These are phyloP conservation scores for Crotalus helleri DNA, from an alignment of 2,113 vertebrate genomes.

Conservation along the genomic window DNA sequence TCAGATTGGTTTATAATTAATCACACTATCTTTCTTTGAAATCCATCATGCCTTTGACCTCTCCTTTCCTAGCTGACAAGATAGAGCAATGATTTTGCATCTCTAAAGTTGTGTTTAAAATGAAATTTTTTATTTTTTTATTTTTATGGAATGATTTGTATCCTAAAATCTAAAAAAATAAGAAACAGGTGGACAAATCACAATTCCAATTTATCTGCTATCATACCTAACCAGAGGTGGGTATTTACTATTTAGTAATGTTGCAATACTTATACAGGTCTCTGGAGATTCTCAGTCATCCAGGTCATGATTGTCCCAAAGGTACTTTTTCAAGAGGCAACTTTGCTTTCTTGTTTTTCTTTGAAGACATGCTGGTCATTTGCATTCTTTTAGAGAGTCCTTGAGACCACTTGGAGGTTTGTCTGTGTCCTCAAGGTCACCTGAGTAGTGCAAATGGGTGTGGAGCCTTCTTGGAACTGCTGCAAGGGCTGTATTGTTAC, in stretches of 20 bases:
- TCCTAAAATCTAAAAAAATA: background rate
- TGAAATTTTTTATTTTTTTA: background rate
- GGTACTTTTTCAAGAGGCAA: too few species aligned
- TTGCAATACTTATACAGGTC: background rate
- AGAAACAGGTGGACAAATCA: background rate
- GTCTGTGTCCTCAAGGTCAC: too few species aligned
- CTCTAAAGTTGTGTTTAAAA: background rate
- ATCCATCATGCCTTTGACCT: background rate
- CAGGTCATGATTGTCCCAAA: too few species aligned
- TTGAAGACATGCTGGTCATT: too few species aligned
- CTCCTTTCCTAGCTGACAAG: background rate
- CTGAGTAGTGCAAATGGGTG: too few species aligned
- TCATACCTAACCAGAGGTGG: background rate
- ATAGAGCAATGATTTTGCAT: background rate
- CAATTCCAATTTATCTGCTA: background rate
- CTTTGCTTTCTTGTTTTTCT: too few species aligned
- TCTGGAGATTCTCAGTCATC: too few species aligned
- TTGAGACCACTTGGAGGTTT: too few species aligned
- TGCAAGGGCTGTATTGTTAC: too few species aligned
- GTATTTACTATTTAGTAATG: background rate
- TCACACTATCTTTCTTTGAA: background rate
- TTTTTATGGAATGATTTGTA: too few species aligned
- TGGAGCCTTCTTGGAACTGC: too few species aligned
- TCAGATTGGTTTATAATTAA: conserved; percentile 7
- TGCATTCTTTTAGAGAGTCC: too few species aligned